Conservation (phyloP, 2,797 vertebrate genomes). For the Phrynocephalus vlangalii region DNA sequence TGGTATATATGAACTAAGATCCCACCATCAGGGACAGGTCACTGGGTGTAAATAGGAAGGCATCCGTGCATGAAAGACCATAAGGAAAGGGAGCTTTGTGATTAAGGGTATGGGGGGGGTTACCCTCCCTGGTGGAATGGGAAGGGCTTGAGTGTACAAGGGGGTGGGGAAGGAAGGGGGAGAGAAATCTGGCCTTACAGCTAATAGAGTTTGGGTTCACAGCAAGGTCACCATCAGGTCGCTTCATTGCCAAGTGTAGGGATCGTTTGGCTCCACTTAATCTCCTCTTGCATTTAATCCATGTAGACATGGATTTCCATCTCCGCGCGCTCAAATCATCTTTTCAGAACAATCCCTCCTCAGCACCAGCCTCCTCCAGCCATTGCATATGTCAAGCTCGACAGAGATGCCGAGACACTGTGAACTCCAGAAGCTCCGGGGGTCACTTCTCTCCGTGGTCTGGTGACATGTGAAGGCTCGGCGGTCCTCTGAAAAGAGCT, state of each 20-base stretch:
- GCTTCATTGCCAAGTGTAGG: constrained; percentile 24
- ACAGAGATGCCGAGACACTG: background rate
- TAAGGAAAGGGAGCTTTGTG: background rate
- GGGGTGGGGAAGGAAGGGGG: no score
- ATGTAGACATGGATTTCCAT: constrained; percentile 19
- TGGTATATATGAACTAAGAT: background rate
- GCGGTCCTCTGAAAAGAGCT: no score
- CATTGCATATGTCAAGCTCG: background rate
- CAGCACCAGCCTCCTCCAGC: background rate
- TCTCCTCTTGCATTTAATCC: constrained; percentile 30
- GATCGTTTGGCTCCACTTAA: constrained; percentile 12
- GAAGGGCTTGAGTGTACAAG: background rate
- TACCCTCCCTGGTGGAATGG: background rate
- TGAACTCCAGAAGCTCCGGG: background rate
- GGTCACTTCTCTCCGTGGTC: no score
- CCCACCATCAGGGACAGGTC: background rate
- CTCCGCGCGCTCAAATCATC: constrained; percentile 25
- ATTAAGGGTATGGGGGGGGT: background rate
- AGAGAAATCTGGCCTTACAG: background rate
- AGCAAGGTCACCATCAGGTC: constrained; percentile 46
- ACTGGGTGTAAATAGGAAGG: background rate
- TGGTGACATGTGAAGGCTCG: background rate
- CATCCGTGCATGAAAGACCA: background rate
- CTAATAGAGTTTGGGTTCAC: constrained; percentile 23
- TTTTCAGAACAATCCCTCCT: background rate